Base-by-base conservation (phyloP, 1,140 invertebrate genomes). In the Geopemphigus sp. region DNA sequence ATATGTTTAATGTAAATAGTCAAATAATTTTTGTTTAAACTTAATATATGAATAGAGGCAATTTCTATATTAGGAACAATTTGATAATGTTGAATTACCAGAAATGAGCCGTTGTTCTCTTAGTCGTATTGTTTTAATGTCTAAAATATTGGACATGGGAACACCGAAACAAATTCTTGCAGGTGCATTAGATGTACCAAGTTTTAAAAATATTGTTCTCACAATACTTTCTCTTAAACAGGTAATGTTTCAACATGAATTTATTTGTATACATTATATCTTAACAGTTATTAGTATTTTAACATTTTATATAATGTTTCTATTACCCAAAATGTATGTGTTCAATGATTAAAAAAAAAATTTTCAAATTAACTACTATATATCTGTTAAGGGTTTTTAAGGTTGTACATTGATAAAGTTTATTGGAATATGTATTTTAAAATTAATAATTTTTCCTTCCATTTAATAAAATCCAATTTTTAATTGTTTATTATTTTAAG, bases 141-240 rank as follows among this genome's bases (percentile, higher is more conserved):
- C 93, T 0, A 99, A 99, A 85, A 83, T 91, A 64, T 84, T 98
- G 26, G 89, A 95, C 76, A 90, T 97, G 87, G 94, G 92, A n/a
- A 87, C 91, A 59, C 96, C 96, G 0, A 90, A 90, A 82, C 89
- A 91, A 47, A 87, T 98, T 12, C 86, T 98, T 0, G 94, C 92
- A 0, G 85, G 95, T 2, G 93, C 95, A 0, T 87, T 98, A 83
- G 92, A 95, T 84, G 95, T 95, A 29, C 97, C 97, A 0, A 90
- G 94, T 85, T 85, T 96, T 15, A 87, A 87, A 12, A 94, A 95
- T 83, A 92, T 98, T 81, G 88, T 91, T 64, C 87, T 89, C 17
- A 95, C 95, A 1, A 88, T 98, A 74, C 86, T 96, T 11, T 85
- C 90, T 53, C 86, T 99, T 0, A 98, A 98, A 88, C 94, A 97